Conservation (phyloP, 2,797 vertebrate species). For the Hemibagrus guttatus region DNA sequence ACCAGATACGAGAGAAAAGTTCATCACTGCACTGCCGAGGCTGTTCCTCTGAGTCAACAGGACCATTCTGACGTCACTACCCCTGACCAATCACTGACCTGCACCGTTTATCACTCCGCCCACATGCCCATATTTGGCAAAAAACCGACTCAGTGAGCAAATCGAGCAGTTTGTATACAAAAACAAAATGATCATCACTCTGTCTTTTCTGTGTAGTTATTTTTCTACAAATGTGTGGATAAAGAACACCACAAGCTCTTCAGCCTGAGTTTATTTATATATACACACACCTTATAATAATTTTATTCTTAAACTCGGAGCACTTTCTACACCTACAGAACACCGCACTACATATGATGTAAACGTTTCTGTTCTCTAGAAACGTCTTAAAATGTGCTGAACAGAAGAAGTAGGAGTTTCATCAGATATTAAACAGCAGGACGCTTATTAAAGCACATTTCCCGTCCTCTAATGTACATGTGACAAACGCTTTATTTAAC, state of each 20-base stretch:
- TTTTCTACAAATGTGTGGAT: background rate
- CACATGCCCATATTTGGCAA: background rate
- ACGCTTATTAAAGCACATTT: background rate
- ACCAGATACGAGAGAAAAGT: background rate
- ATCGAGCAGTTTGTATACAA: too few species aligned
- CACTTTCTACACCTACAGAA: background rate
- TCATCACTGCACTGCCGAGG: background rate
- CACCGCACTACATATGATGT: background rate
- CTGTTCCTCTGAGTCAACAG: too few species aligned
- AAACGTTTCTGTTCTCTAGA: background rate
- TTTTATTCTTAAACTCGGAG: background rate
- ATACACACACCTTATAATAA: too few species aligned
- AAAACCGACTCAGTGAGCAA: background rate
- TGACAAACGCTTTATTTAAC: background rate
- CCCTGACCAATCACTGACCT: background rate
- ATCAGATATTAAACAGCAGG: background rate
- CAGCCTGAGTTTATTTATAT: background rate
- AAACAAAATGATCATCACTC: background rate
- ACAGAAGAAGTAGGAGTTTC: background rate
- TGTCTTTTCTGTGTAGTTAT: background rate
- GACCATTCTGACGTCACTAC: background rate
- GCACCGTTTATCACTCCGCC: background rate
- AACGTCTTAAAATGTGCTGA: background rate
- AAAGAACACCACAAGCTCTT: background rate
- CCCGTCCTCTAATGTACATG: too few species aligned